Conservation (phyloP, 2,797 vertebrate genomes). For the Dicrostonyx torquatus region DNA sequence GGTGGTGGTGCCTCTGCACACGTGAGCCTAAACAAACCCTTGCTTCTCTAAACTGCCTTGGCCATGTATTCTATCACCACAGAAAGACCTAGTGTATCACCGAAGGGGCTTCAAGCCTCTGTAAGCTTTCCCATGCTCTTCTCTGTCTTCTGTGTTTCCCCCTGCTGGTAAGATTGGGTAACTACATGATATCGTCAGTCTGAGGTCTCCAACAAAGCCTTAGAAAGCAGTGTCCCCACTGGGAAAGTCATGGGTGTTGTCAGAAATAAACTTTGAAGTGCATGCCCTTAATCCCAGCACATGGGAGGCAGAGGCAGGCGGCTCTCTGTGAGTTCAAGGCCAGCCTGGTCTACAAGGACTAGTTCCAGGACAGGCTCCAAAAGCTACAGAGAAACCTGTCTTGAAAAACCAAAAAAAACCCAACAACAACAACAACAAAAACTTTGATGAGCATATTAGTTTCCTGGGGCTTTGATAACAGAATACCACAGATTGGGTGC, state of each 20-base stretch:
- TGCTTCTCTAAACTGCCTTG: background rate
- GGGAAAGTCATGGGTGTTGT: background rate
- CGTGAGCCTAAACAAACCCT: background rate
- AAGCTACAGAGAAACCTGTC: too few relatives aligned
- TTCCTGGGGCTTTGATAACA: background rate
- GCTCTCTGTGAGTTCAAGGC: too few relatives aligned
- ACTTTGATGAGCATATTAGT: background rate
- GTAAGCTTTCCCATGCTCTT: background rate
- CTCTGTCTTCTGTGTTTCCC: background rate
- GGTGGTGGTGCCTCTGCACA: background rate
- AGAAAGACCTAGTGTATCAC: background rate
- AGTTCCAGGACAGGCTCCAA: too few relatives aligned
- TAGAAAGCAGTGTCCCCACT: background rate
- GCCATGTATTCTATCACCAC: background rate
- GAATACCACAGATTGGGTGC: background rate
- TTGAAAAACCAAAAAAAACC: too few relatives aligned
- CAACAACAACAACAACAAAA: too few relatives aligned
- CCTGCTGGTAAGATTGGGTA: background rate
- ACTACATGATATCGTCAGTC: background rate
- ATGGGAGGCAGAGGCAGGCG: too few relatives aligned
- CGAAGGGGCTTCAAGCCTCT: background rate
- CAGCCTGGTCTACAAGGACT: too few relatives aligned
- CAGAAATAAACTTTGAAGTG: background rate
- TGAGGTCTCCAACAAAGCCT: background rate
- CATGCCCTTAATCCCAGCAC: too few relatives aligned